A percentile compares a stretch with the other conserved stretches of the same genome.
phyloP scores from a whole-genome alignment of 2,888 invertebrate genomes.

The Cheilosia pagana region DNA sequence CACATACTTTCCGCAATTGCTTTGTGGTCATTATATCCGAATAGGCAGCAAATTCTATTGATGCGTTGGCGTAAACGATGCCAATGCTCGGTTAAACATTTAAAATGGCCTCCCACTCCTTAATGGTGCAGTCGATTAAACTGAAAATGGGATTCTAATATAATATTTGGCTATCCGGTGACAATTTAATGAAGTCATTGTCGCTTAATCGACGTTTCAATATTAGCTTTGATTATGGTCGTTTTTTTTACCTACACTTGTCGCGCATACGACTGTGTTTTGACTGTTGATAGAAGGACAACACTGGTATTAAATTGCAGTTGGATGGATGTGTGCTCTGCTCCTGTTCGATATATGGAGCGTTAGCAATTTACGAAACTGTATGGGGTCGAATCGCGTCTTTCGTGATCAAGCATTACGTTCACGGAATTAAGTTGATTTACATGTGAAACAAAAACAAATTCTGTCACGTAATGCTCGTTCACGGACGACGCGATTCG shows the following conservation, averaged over 20 bases:
- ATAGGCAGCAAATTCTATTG: background rate
- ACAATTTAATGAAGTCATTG: slow-evolving; percentile 50
- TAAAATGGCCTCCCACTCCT: slow-evolving; percentile 13
- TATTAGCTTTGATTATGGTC: slow-evolving; percentile 1
- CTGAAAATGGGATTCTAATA: slow-evolving; percentile 38
- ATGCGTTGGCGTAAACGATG: slow-evolving; percentile 4
- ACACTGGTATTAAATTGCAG: no score
- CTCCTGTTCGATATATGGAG: no score
- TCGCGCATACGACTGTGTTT: background rate
- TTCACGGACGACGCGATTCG: no score
- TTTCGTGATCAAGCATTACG: no score
- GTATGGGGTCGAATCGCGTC: no score
- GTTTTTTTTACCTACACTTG: background rate
- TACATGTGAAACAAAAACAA: no score
- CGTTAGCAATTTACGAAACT: no score
- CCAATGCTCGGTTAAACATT: slow-evolving; percentile 27
- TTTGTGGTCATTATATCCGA: background rate
- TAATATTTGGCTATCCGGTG: slow-evolving; percentile 50
- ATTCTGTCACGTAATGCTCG: no score
- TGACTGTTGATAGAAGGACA: no score
- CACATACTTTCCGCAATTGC: background rate
- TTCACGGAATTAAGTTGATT: no score
- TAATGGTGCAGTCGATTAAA: slow-evolving; percentile 49
- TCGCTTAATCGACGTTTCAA: slow-evolving; percentile 23
- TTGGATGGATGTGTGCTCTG: no score